Conservation (phyloP, 2,113 vertebrate genomes). For the Polyodon spathula region DNA sequence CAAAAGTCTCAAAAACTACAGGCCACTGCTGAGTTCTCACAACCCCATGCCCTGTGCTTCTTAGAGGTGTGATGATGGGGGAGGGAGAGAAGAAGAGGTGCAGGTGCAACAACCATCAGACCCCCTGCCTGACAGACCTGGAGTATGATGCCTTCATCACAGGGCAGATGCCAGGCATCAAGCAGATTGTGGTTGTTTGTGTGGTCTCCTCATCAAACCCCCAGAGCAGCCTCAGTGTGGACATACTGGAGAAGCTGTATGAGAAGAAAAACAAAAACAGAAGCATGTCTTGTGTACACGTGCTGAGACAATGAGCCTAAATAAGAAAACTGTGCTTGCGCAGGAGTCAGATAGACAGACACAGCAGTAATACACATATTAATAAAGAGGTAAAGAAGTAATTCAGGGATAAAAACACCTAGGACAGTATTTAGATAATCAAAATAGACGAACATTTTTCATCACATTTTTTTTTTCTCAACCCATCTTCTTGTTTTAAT, state of each 20-base stretch:
- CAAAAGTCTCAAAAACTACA: conserved; percentile 21
- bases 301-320: conserved; percentile 24
- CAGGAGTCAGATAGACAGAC: too few relatives aligned
- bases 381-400: too few relatives aligned
- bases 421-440: too few relatives aligned
- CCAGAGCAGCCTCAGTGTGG: background rate
- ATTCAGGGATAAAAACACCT: too few relatives aligned
- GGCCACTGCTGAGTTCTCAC: conserved; percentile 15
- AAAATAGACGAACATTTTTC: too few relatives aligned
- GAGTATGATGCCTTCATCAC: conserved; percentile 53
- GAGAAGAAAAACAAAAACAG: conserved; percentile 47
- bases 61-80: conserved; percentile 37
- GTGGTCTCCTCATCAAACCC: conserved; percentile 31
- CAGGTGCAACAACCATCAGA: conserved; percentile 42
- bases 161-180: conserved; percentile 35
- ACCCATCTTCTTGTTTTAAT: too few relatives aligned
- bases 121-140: conserved; percentile 58
- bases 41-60: conserved; percentile 38
- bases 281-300: conserved; percentile 55
- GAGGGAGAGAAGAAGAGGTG: conserved; percentile 30
- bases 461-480: too few relatives aligned
- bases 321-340: background rate
- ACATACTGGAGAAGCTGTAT: conserved; percentile 42
- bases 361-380: too few relatives aligned
- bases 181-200: conserved; percentile 52